Evolutionary conservation across 2,888 invertebrate genomes (phyloP).

Genomic region (Lissocephala sabroskyi): DNA sequence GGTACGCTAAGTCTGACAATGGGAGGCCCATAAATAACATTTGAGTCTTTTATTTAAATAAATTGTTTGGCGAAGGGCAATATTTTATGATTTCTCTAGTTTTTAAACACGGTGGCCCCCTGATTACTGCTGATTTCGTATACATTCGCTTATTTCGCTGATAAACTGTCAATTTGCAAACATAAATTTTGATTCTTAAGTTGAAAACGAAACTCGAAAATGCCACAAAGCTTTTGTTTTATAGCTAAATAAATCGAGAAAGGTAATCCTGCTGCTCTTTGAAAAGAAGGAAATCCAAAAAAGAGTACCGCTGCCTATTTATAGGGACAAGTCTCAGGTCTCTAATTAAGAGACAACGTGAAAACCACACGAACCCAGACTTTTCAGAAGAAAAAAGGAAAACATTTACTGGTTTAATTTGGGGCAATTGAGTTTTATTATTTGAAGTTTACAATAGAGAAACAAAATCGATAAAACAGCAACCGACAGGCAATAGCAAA

Average conservation of each 20-base stretch:
- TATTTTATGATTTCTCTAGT: constrained; percentile 62
- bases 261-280: too few species aligned
- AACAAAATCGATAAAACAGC: too few species aligned
- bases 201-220: too few species aligned
- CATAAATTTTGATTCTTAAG: constrained; percentile 39
- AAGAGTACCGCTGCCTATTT: too few species aligned
- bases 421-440: too few species aligned
- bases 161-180: constrained; percentile 37
- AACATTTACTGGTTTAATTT: too few species aligned
- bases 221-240: too few species aligned
- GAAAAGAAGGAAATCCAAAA: too few species aligned
- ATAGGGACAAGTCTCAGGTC: too few species aligned
- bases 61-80: constrained; percentile 65
- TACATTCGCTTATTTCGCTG: constrained; percentile 26
- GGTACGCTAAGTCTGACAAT: constrained; percentile 4
- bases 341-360: too few species aligned
- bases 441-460: too few species aligned
- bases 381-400: too few species aligned
- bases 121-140: constrained; percentile 40
- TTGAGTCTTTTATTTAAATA: constrained; percentile 70
- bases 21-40: constrained; percentile 64
- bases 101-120: constrained; percentile 28
- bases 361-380: constrained; percentile 1
- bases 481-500: constrained; percentile 11
- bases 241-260: background rate